Percentiles rank a stretch among this genome's conserved stretches.
Conservation (phyloP, 2,113 vertebrate species). For the cattle (Bos taurus) region DNA sequence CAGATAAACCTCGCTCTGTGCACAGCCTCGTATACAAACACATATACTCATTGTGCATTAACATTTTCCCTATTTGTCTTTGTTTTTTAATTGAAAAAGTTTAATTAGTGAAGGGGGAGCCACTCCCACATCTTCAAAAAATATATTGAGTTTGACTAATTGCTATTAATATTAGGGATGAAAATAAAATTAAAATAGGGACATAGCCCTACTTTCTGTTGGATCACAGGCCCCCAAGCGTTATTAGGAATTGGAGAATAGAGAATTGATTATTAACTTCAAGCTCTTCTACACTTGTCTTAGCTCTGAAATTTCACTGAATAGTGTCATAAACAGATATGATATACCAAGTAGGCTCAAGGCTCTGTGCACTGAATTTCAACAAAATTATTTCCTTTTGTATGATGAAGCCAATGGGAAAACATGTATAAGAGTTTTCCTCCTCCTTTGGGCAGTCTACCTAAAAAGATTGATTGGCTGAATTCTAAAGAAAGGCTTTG, state of each 20-base stretch:
- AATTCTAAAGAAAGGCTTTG: constrained; percentile 38
- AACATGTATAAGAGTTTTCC: background rate
- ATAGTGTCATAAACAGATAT: background rate
- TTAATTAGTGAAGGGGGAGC: background rate
- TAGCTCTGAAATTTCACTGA: background rate
- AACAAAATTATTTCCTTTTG: background rate
- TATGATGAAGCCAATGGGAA: background rate
- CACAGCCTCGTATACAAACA: background rate
- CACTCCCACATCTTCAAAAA: background rate
- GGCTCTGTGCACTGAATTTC: background rate
- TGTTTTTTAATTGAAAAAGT: background rate
- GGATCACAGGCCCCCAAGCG: background rate
- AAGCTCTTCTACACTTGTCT: background rate
- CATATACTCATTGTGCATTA: background rate
- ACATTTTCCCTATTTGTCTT: background rate
- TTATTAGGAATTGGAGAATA: background rate
- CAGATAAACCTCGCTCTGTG: background rate
- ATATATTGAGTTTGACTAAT: background rate
- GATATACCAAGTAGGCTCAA: background rate
- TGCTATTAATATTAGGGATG: background rate
- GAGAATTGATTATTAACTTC: background rate
- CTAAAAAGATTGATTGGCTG: constrained; percentile 21
- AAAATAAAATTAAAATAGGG: constrained; percentile 3
- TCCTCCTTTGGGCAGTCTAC: background rate
- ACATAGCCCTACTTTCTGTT: background rate